Evolutionary conservation across 1,140 invertebrate genomes (phyloP), one percentile per base, ranked within the genome.

Genomic region (Zaprionus tsacasi): DNA sequence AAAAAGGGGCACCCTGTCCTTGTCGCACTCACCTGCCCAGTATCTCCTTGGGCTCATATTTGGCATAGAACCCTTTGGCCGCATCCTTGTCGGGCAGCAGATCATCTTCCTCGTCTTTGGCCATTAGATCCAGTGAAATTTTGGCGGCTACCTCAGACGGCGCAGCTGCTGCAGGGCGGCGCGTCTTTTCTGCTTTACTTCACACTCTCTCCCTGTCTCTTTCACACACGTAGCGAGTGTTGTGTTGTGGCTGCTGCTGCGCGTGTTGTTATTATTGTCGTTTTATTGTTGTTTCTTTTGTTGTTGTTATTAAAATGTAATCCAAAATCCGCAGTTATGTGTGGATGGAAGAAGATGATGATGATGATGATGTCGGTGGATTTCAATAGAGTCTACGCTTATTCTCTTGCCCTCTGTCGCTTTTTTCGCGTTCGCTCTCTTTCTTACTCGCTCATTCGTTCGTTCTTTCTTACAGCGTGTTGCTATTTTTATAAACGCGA

Each of bases 31-130:
- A 99, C 97, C 97, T 98, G 93, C 98, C 99, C 58, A 99, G 95
- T 79, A 99, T 97, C 94, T 99, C 98, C 93, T 99, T 99, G 4
- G 98, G 98, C 93, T 99, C 98, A 93, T 99, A 99, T 94, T 98
- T 99, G 13, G 98, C 98, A 93, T 99, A 99, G 93, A 99, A 99
- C 88, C 96, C 97, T 93, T 97, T 97, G 6, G 97, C 97, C 70
- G 96, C 97, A 93, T 97, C 96, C 93, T 97, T 97, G 93, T 98
- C 97, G 7, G 97, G 97, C 67, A 98, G 93, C 90, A 96, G 94
- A 92, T 97, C 96, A 78, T 97, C 96, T 61, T 95, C 95, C 92
- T 97, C 97, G 80, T 96, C 96, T 92, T 97, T 96, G 45, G 96
- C 96, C 91, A 92, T 92, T 71, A 80, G 52, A 77, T 79, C 79